Conservation (phyloP, 2,888 invertebrate genomes). For the Rhamnusium bicolor region DNA sequence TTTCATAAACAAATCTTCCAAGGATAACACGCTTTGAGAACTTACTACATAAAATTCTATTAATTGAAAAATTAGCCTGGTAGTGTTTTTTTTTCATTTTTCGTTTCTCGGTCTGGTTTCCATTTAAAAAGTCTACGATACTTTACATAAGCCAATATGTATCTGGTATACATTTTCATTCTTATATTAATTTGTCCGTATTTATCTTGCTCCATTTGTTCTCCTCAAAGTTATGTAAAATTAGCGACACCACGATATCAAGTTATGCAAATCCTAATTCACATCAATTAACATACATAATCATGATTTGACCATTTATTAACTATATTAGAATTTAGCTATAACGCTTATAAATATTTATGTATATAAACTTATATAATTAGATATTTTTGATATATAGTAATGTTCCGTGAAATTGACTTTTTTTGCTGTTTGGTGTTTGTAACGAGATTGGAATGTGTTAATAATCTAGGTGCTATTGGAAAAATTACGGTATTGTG, state of each 20-base stretch:
- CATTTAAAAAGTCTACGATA: too few species aligned
- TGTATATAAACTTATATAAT: background rate
- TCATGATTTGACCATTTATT: background rate
- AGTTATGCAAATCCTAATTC: slow-evolving; percentile 13
- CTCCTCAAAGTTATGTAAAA: slow-evolving; percentile 3
- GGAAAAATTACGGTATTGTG: too few species aligned
- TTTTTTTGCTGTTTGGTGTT: background rate
- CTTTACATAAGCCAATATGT: too few species aligned
- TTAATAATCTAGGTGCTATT: too few species aligned
- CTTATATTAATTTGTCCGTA: too few species aligned
- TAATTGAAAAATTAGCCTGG: too few species aligned
- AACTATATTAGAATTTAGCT: background rate
- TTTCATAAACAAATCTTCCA: too few species aligned
- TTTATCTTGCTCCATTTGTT: background rate
- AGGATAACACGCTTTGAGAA: too few species aligned
- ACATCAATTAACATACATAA: background rate
- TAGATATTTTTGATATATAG: background rate
- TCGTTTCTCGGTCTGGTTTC: too few species aligned
- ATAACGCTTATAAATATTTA: background rate
- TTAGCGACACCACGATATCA: background rate
- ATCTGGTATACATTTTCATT: too few species aligned
- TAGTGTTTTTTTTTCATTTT: too few species aligned
- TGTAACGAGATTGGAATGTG: background rate
- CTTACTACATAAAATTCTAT: too few species aligned
- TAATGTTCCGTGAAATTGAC: background rate